Evolutionary conservation across 1,140 invertebrate species (phyloP).

Genomic region (Hypothenemus hampei): DNA sequence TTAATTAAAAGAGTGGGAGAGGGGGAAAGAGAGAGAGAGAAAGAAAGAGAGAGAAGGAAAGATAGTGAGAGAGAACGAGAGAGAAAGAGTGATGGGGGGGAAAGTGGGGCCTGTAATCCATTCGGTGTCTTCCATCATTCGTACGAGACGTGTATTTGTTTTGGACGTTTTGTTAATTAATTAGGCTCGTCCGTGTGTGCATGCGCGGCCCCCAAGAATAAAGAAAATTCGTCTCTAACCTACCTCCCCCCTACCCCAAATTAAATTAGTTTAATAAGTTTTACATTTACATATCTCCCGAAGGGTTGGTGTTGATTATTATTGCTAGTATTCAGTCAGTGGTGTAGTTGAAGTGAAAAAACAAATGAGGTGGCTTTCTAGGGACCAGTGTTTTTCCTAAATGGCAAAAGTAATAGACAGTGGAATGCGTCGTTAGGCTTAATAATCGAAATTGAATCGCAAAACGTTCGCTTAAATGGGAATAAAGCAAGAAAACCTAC

Average conservation of each 20-base stretch:
- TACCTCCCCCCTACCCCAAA: too few relatives aligned
- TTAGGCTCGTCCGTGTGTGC: slow-evolving; percentile 7
- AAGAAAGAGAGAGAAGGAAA: too few relatives aligned
- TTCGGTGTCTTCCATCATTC: slow-evolving; percentile 18
- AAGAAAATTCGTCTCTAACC: too few relatives aligned
- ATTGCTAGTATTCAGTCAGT: not conserved
- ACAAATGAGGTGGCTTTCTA: not conserved
- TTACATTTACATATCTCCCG: slow-evolving; percentile 5
- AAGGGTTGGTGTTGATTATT: not conserved
- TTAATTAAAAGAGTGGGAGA: too few relatives aligned
- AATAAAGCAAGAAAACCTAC: not conserved
- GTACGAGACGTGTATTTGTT: slow-evolving; percentile 15
- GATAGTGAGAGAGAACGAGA: too few relatives aligned
- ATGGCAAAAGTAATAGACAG: not conserved
- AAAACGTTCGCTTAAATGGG: not conserved
- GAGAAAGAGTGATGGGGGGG: too few relatives aligned
- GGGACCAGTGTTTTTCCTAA: not conserved
- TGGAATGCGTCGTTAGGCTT: too few relatives aligned
- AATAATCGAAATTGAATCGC: too few relatives aligned
- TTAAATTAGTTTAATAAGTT: slow-evolving; percentile 18
- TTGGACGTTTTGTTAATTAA: slow-evolving; percentile 20
- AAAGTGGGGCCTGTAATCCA: slow-evolving; percentile 11
- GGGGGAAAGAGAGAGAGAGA: too few relatives aligned
- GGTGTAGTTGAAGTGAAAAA: not conserved
- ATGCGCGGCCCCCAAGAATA: slow-evolving; percentile 7